Conservation (phyloP, 2,113 vertebrate genomes). For the Phalacrocorax pelagicus region DNA sequence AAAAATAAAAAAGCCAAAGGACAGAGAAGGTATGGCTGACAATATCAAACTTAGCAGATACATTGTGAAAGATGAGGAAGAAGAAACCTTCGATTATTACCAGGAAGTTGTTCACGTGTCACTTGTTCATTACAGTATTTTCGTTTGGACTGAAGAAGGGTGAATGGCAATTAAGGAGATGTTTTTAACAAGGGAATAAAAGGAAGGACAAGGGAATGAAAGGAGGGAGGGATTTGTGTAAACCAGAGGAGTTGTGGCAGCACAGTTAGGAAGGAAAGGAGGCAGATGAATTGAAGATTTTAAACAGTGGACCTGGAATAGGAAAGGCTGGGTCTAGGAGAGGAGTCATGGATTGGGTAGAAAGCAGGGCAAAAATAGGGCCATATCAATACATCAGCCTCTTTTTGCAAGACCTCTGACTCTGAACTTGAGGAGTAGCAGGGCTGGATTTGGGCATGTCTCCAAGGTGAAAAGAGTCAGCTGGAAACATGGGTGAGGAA, state of each 20-base stretch:
- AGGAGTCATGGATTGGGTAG: not conserved
- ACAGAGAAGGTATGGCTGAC: not conserved
- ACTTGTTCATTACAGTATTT: not conserved
- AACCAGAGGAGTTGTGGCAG: not conserved
- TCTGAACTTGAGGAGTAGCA: not conserved
- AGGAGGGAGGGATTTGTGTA: not conserved
- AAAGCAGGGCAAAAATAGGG: not conserved
- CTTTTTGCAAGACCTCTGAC: not conserved
- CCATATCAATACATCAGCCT: not conserved
- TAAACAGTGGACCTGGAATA: not conserved
- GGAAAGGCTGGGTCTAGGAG: not conserved
- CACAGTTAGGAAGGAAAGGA: not conserved
- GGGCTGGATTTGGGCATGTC: not conserved
- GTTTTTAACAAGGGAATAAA: not conserved
- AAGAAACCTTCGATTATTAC: not conserved
- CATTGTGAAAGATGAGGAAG: not conserved
- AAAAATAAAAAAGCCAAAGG: not conserved
- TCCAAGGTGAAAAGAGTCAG: not conserved
- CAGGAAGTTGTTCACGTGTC: not conserved
- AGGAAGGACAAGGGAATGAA: not conserved
- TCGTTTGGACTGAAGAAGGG: not conserved
- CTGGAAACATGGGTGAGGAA: not conserved
- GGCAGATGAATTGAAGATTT: not conserved
- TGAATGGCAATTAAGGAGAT: not conserved
- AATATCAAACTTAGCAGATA: not conserved